phyloP scores from a whole-genome alignment of 2,113 vertebrate species.

The Hippoglossus stenolepis region DNA sequence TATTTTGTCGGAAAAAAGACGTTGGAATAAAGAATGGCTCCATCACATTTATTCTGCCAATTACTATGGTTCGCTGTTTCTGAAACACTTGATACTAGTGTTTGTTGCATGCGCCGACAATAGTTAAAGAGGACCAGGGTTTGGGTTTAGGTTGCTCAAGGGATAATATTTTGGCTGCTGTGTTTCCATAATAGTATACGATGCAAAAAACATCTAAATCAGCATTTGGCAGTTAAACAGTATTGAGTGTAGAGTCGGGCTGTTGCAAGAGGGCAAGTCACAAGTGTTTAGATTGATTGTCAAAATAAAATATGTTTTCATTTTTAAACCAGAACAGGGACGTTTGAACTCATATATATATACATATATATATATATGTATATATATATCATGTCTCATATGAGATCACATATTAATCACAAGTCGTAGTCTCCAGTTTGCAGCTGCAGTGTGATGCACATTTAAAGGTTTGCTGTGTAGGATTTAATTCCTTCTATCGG shows the following conservation, averaged over 20 bases:
- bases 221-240: conserved; percentile 6
- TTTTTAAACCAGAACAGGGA: too few relatives aligned
- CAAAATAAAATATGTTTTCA: too few relatives aligned
- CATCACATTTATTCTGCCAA: conserved; percentile 18
- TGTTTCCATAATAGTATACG: conserved; percentile 29
- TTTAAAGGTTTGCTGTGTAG: too few relatives aligned
- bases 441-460: too few relatives aligned
- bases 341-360: too few relatives aligned
- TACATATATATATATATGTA: too few relatives aligned
- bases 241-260: neutral
- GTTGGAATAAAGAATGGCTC: conserved; percentile 34
- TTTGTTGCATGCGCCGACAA: conserved; percentile 2
- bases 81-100: neutral
- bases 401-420: too few relatives aligned
- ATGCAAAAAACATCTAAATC: conserved; percentile 7
- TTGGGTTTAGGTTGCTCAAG: neutral
- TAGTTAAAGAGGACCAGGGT: neutral
- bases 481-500: too few relatives aligned
- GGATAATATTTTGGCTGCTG: neutral
- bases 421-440: too few relatives aligned
- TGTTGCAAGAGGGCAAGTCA: too few relatives aligned
- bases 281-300: too few relatives aligned
- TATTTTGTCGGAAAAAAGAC: conserved; percentile 12
- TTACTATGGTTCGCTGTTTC: conserved; percentile 16
- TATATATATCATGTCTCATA: too few relatives aligned